Evolutionary conservation across 2,888 invertebrate species (phyloP), one percentile per base, ranked within the genome.

Genomic region (Argyra leucocephala): DNA sequence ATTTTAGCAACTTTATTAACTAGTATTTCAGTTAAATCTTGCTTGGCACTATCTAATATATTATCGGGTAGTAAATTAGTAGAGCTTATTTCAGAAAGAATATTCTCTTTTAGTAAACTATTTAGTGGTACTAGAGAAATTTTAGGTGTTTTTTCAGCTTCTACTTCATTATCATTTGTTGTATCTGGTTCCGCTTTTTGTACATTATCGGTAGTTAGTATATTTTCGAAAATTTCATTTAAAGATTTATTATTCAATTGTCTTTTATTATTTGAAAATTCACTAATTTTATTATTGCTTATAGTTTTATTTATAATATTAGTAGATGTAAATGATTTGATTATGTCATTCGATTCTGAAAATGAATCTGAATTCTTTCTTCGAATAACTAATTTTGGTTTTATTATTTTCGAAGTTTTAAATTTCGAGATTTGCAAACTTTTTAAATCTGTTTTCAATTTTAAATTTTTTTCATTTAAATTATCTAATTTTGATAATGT

Each of bases 1-100:
- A 80, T 77, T 22, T 70, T 76, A 60, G 74, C 76, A 48, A 80
- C 70, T 63, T 75, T 73, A 6, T 75, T 74, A 1, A 74, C 69
- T 31, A 76, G 68, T 60, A 67, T 71, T 2, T 73, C 70, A 21
- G 70, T 72, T n/a, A 73, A 59, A 63, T 67, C 66, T 48, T 48
- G 48, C 15, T 48, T 48, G 15, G 48, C 48, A 48, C 7, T 48
- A 21, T 66, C 70, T 37, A 73, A 72, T 3, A 69, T 69, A 57
- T 73, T 73, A 18, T 71, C 71, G 61, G 24, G 21, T 22, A 22
- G 22, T 58, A 22, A 10, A 58, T 26, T 61, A 9, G n/a, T 31
- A 5, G 48, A 15, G 21, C 31, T 26, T 3, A 61, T 15, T 21
- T 63, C 24, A 2, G 57, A 57, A 10, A 15, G 1, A 7, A 24